Percentiles rank a stretch among this genome's conserved stretches.
Conservation (phyloP, 1,140 invertebrate genomes). For the Cataglyphis hispanica region DNA sequence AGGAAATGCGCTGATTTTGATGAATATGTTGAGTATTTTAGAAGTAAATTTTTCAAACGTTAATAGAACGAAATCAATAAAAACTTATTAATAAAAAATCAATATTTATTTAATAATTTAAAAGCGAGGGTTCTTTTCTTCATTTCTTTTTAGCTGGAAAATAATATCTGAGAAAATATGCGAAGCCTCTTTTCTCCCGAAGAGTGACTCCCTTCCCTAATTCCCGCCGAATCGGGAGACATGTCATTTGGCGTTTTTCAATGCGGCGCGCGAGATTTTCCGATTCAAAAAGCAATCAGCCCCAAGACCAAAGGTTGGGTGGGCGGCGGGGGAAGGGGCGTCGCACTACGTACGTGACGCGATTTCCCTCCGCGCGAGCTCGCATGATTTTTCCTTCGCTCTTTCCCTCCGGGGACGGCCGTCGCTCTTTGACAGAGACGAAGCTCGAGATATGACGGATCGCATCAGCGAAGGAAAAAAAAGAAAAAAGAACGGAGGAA, state of each 20-base stretch:
- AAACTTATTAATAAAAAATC: not conserved
- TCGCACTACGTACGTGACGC: conserved; percentile 39
- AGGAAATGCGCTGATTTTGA: too few relatives aligned
- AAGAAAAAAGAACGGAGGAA: not conserved
- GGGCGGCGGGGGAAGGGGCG: not conserved
- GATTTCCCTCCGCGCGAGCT: conserved; percentile 40
- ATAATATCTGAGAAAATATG: not conserved
- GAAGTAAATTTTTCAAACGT: not conserved
- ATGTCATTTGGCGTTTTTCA: conserved; percentile 47
- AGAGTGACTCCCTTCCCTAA: not conserved
- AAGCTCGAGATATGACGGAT: conserved; percentile 48
- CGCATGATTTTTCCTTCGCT: conserved; percentile 31
- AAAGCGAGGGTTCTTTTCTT: not conserved
- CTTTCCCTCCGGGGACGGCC: not conserved
- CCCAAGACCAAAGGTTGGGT: conserved; percentile 30
- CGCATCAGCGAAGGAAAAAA: not conserved
- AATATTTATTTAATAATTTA: not conserved
- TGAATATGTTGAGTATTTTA: too few relatives aligned
- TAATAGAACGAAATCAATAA: too few relatives aligned
- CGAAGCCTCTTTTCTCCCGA: not conserved
- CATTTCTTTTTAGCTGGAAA: not conserved
- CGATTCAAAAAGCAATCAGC: conserved; percentile 59
- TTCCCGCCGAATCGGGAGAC: not conserved
- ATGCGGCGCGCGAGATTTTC: conserved; percentile 38
- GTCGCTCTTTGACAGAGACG: conserved; percentile 50